Evolutionary conservation across 2,888 invertebrate species (phyloP), one percentile per base, ranked within the genome.

Genomic region (Monopis laevigella): DNA sequence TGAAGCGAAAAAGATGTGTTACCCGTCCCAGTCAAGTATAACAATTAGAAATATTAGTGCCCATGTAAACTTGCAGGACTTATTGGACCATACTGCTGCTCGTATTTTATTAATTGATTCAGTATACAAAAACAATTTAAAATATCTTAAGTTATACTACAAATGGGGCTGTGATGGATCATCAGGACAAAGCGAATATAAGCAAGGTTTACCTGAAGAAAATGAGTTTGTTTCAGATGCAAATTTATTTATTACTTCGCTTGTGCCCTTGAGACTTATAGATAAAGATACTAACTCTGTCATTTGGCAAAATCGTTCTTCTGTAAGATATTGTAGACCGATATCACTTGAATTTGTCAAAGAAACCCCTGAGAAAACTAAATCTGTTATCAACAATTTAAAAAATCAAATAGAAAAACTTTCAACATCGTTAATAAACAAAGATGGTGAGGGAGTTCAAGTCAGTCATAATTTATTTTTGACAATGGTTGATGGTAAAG

Each of bases 401-500:
- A 24, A 41, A 16, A 35, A 10, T n/a, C 26, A 41, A 41, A 41
- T 27, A 27, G 4, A 17, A 13, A 8, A 12, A 39, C 43, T 50
- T 19, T 2, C 10, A 3, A 38, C 49, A 42, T 41, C 47, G 28
- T 10, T 41, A 19, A 46, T 48, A 14, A 49, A 47, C 38, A 45
- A 45, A 40, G 28, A 43, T 12, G 44, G 42, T 18, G 41, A 35
- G 7, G 44, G 19, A 24, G 34, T 48, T 2, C n/a, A 44, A 41
- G 44, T 48, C 8, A 48, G 47, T 13, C 46, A 51, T 42, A 41
- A 52, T 45, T 45, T 52, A 17, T 52, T 48, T 46, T 38, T 53
- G 11, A 51, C 51, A 19, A 51, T 50, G 51, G 48, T 49, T 34
- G 49, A 54, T 39, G 50, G 48, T 1, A 52, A 51, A 40, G 51